Evolutionary conservation across 2,113 vertebrate species (phyloP), one percentile per base, ranked within the genome.

Genomic region (Malurus alboscapulatus): DNA sequence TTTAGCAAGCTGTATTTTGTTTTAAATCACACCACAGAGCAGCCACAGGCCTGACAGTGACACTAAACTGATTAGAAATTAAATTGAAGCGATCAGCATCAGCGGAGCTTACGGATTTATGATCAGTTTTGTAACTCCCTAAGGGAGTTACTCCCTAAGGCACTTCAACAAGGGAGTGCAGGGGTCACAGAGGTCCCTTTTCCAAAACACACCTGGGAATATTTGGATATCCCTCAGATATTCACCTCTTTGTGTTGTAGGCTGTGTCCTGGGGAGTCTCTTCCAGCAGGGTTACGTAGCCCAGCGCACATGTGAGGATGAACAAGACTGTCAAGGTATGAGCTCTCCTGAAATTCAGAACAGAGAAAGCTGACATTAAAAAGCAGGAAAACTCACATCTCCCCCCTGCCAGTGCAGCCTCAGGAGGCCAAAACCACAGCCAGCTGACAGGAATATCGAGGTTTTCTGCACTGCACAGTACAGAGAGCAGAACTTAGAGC

Each of bases 191-290:
- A 75, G 86, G 34, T 5, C 10, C 27, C 27, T 79, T 19, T 47
- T 4, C 50, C 17, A 45, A 21, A 6, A 20, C 6, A 55, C 50
- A 25, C 25, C n/a, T 20, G 4, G 44, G 71, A 32, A 87, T 5
- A 76, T 2, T 51, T 32, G 21, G 62, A 9, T 42, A 57, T 2
- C 20, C 8, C 59, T 34, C 42, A 15, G 44, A 17, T 1, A 26
- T 32, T 97, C 92, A 99, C 99, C 99, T 98, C 95, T 99, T 99
- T 17, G 98, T 99, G 93, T 99, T 99, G 96, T 98, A 99, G 80
- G 99, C 97, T 1, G 99, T 99, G 92, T 99, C 98, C 85, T 98
- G 99, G 2, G 99, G 99, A 0, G 99, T 99, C 96, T 99, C 99
- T 69, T 99, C 99, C 95, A 99, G 97, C 78, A 99, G 96, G 1